Conservation (phyloP, 2,113 vertebrate genomes). For the Stigmatopora nigra region DNA sequence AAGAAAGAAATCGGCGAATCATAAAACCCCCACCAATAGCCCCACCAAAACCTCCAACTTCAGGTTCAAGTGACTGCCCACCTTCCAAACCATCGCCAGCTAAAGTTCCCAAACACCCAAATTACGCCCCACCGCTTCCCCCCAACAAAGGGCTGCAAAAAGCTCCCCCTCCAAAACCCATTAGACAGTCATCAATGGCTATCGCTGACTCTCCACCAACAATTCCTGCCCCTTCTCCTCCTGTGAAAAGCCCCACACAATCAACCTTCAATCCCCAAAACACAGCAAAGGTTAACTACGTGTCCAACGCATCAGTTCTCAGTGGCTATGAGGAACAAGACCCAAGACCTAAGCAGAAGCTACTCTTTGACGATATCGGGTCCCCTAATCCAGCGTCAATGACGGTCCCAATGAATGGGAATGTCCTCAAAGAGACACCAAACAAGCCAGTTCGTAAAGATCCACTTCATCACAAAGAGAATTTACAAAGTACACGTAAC, state of each 20-base stretch:
- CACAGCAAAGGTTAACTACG: slow-evolving; percentile 62
- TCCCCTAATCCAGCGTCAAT: slow-evolving; percentile 27
- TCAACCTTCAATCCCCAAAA: slow-evolving; percentile 74
- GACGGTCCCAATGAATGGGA: slow-evolving; percentile 35
- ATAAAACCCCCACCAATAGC: slow-evolving; percentile 63
- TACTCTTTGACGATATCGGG: slow-evolving; percentile 61
- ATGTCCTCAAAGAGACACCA: slow-evolving; percentile 26
- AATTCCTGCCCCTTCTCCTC: slow-evolving; percentile 42
- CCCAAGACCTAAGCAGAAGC: slow-evolving; percentile 52
- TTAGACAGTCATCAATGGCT: slow-evolving; percentile 60
- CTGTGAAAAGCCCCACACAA: slow-evolving; percentile 28
- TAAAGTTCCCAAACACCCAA: slow-evolving; percentile 34
- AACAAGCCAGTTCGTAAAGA: slow-evolving; percentile 47
- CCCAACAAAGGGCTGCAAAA: slow-evolving; percentile 61
- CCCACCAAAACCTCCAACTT: slow-evolving; percentile 59
- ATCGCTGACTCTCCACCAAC: slow-evolving; percentile 44
- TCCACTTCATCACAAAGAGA: slow-evolving; percentile 32
- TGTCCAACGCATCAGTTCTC: slow-evolving; percentile 47
- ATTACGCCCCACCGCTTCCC: slow-evolving; percentile 58
- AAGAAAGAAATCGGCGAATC: slow-evolving; percentile 43
- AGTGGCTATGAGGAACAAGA: slow-evolving; percentile 31
- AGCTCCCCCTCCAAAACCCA: slow-evolving; percentile 63
- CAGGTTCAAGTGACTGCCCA: slow-evolving; percentile 44
- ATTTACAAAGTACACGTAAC: slow-evolving; percentile 15
- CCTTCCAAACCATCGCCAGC: slow-evolving; percentile 45